These are phyloP conservation scores for Cyphomyrus discorhynchus DNA, from an alignment of 2,113 vertebrate genomes.

Conservation along the genomic window DNA sequence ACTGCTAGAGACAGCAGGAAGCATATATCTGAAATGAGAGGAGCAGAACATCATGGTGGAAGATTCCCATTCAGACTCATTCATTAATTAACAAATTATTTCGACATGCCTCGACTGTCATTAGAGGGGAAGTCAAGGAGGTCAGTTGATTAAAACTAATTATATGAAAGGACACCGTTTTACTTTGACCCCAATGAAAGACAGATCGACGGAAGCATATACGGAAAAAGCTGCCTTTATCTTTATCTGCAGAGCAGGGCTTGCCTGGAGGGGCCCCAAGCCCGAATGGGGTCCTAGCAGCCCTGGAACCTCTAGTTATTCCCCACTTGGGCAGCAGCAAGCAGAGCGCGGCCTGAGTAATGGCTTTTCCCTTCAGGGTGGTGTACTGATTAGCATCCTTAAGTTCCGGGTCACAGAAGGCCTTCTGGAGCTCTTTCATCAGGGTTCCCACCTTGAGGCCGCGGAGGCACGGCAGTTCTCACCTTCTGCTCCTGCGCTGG, in stretches of 20 bases:
- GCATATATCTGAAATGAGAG: neutral
- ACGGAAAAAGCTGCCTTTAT: neutral
- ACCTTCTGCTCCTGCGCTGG: neutral
- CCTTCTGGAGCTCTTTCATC: neutral
- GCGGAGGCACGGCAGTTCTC: neutral
- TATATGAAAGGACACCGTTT: neutral
- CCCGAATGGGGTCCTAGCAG: neutral
- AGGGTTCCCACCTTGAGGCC: neutral
- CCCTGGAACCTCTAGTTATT: neutral
- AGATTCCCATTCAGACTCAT: neutral
- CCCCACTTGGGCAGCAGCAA: neutral
- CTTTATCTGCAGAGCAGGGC: neutral
- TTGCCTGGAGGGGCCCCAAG: neutral
- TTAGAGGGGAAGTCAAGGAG: neutral
- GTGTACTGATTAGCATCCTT: neutral
- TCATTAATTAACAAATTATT: neutral
- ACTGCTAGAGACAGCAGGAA: neutral
- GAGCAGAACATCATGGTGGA: neutral
- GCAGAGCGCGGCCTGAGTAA: neutral
- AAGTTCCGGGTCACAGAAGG: neutral
- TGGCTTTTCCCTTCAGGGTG: neutral
- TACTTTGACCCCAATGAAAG: neutral
- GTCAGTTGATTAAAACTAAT: neutral
- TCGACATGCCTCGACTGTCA: neutral
- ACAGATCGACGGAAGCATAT: neutral